phyloP scores from a whole-genome alignment of 2,113 vertebrate genomes.

The Dipodomys stephensi region DNA sequence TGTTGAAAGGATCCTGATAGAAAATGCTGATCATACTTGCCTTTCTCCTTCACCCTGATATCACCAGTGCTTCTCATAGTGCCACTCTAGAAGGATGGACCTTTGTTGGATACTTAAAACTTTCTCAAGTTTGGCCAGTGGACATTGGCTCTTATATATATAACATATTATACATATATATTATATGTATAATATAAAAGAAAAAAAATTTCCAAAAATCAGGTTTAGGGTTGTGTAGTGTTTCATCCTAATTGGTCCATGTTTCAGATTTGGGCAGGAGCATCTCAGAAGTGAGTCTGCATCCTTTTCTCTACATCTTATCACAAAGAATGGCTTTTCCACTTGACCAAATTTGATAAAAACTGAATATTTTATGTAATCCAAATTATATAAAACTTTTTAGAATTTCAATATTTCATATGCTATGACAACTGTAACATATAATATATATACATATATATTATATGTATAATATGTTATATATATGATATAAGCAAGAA shows the following conservation, averaged over 20 bases:
- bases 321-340: not conserved
- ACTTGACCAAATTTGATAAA: not conserved
- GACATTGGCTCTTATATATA: not conserved
- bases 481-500: no score
- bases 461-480: no score
- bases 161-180: not conserved
- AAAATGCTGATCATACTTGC: constrained; percentile 16
- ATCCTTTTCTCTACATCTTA: not conserved
- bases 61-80: not conserved
- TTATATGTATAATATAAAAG: no score
- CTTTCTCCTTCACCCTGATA: not conserved
- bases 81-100: constrained; percentile 51
- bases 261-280: not conserved
- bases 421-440: not conserved
- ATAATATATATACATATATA: no score
- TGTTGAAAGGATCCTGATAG: constrained; percentile 12
- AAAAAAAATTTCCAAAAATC: no score
- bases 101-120: constrained; percentile 22
- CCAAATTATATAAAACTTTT: constrained; percentile 60
- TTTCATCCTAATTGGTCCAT: no score
- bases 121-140: constrained; percentile 5
- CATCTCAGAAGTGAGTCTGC: not conserved
- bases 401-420: constrained; percentile 57
- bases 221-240: no score
- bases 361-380: constrained; percentile 36